Evolutionary conservation across 2,113 vertebrate genomes (phyloP), one percentile per base, ranked within the genome.

Genomic region (Cathartes aura): DNA sequence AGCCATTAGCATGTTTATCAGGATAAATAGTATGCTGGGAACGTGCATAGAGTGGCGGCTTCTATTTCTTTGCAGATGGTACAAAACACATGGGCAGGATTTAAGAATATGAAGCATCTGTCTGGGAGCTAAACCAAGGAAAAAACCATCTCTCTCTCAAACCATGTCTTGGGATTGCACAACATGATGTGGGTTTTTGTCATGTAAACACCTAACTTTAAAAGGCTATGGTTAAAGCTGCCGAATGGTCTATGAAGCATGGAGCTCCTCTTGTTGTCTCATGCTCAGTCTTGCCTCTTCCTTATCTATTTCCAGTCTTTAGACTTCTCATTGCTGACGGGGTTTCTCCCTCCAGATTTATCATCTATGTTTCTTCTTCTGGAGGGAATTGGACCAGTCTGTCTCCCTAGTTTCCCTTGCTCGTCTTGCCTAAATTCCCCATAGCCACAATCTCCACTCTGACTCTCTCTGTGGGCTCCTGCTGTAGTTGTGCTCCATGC

Each of bases 401-500:
- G 11, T 29, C 62, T 81, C 24, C 38, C 32, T 15, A 11, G 6
- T 34, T 85, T 32, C 36, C 15, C 9, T 40, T 17, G 30, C 40
- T 43, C 2, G 0, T 60, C 20, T 23, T 50, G 17, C 56, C 62
- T n/a, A 7, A 22, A 20, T 59, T 78, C 56, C 34, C 42, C 24
- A 2, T 9, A 12, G 34, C 30, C 20, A 2, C 58, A 12, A 0
- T 13, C 68, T 64, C 85, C 3, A 0, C 32, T 55, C 56, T 45
- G 38, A 9, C 26, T 21, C 43, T 24, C 32, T 20, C 29, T 16
- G 19, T 16, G 32, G 43, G 24, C 24, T 72, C 38, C 34, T 23
- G n/a, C 20, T n/a, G 8, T 4, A 5, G 24, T 12, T 55, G 36
- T 53, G 45, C 30, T 81, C 43, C 0, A 0, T 32, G 38, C 14